Conservation (phyloP, 2,888 invertebrate genomes). For the Habroteleia sp. region DNA sequence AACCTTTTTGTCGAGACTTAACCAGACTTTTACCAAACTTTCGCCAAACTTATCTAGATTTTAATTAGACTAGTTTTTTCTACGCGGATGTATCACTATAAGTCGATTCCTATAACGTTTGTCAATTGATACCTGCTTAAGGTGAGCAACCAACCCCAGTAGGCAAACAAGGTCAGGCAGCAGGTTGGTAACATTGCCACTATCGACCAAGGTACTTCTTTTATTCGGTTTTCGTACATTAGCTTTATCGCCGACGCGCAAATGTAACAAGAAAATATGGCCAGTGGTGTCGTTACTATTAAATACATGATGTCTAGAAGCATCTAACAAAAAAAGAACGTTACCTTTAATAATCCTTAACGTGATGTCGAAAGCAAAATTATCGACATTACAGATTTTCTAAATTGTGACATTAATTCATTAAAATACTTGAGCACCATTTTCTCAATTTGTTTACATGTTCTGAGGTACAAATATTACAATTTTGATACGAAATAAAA, state of each 20-base stretch:
- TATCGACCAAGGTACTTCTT: constrained; percentile 78
- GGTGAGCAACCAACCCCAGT: constrained; percentile 79
- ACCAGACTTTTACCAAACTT: too few relatives aligned
- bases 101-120: constrained; percentile 6
- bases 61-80: too few relatives aligned
- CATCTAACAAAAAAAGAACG: constrained; percentile 70
- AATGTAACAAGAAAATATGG: constrained; percentile 77
- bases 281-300: constrained; percentile 76
- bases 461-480: too few relatives aligned
- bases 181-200: constrained; percentile 79
- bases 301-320: constrained; percentile 77
- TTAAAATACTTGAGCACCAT: too few relatives aligned
- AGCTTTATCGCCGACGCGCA: constrained; percentile 75
- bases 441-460: too few relatives aligned
- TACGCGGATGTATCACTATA: not conserved
- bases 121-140: constrained; percentile 75
- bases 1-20: too few relatives aligned
- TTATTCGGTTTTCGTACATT: constrained; percentile 72
- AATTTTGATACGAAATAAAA: too few relatives aligned
- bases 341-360: too few relatives aligned
- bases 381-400: too few relatives aligned
- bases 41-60: too few relatives aligned
- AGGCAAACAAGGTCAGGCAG: constrained; percentile 76
- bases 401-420: too few relatives aligned
- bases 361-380: too few relatives aligned